Base-by-base conservation (phyloP, 2,888 invertebrate genomes). In the Ganaspis brasiliensis region DNA sequence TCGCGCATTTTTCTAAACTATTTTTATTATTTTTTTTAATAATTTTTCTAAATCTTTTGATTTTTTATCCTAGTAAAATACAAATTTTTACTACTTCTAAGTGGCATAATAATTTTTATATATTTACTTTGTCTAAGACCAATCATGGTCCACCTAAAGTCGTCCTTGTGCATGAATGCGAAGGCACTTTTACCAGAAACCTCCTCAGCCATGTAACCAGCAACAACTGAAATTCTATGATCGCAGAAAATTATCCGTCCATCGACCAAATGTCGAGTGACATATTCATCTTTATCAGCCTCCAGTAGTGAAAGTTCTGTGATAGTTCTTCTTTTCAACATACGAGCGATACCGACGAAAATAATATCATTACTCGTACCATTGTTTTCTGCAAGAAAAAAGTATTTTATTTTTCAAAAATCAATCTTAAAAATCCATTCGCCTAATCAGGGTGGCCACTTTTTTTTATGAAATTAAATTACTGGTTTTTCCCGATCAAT, bases 161-260 rank as follows among this genome's bases (percentile, higher is more conserved):
- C 98, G 84, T 97, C 97, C 89, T 95, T 94, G 91, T 97, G 97
- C 95, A 98, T 98, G 89, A 96, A 97, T 74, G 95, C 94, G 91
- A 98, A 98, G 10, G 97, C 97, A 81, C 96, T 97, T 78, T 95
- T 93, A n/a, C 97, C 97, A 10, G 95, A 94, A 0, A 98, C 96
- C 92, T 98, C 98, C 84, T 96, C 96, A 12, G 96, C 95, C 95
- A 98, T 95, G 89, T 97, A 97, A 2, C 98, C 98, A 74, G 96
- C 96, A 14, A 98, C 96, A 77, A 97, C 92, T 8, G 98, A 97
- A 88, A 98, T 97, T 88, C 97, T 95, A 89, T 98, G 98, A 91
- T 98, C 98, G 90, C 97, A 96, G 89, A 96, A 97, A 71, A 98
- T 95, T 82, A 98, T 97, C 63, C 96, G 94, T 0, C 98, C 98